A percentile compares a stretch with the other conserved stretches of the same genome.
phyloP scores from a whole-genome alignment of 2,888 invertebrate species.

The Philopedon plagiatum region DNA sequence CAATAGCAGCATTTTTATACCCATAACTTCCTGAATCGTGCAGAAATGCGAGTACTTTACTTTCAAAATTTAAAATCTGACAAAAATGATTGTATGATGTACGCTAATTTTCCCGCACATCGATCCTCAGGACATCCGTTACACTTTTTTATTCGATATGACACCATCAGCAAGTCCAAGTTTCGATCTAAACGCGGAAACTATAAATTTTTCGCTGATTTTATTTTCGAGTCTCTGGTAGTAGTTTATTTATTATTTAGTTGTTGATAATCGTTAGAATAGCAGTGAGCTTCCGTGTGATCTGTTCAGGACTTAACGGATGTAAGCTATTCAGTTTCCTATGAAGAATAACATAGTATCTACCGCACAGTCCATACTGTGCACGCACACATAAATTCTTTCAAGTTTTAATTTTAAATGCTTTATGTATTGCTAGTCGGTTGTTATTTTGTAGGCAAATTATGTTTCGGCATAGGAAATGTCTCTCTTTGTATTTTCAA shows the following conservation, averaged over 20 bases:
- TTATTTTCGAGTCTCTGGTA: conserved; percentile 6
- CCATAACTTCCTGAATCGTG: too few relatives aligned
- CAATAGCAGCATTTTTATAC: too few relatives aligned
- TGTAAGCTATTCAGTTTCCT: conserved; percentile 35
- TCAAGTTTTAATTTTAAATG: conserved; percentile 3
- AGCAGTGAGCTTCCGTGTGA: conserved; percentile 11
- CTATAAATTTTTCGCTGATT: conserved; percentile 33
- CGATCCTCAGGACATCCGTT: conserved; percentile 18
- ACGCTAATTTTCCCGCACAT: background rate
- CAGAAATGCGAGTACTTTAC: too few relatives aligned
- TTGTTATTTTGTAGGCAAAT: background rate
- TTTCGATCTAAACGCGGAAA: conserved; percentile 20
- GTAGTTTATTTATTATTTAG: conserved; percentile 7
- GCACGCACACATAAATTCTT: conserved; percentile 6
- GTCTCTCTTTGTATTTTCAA: too few relatives aligned
- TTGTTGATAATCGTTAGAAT: background rate
- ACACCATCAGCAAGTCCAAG: conserved; percentile 5
- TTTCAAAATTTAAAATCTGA: background rate
- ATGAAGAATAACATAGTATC: conserved; percentile 10
- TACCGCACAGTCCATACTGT: background rate
- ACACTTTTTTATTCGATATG: conserved; percentile 22
- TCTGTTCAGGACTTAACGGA: conserved; percentile 13
- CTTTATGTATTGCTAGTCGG: background rate
- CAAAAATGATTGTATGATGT: background rate
- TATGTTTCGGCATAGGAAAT: background rate